These are phyloP conservation scores for Hippoglossus hippoglossus DNA, from an alignment of 2,797 vertebrate species.

Conservation along the genomic window DNA sequence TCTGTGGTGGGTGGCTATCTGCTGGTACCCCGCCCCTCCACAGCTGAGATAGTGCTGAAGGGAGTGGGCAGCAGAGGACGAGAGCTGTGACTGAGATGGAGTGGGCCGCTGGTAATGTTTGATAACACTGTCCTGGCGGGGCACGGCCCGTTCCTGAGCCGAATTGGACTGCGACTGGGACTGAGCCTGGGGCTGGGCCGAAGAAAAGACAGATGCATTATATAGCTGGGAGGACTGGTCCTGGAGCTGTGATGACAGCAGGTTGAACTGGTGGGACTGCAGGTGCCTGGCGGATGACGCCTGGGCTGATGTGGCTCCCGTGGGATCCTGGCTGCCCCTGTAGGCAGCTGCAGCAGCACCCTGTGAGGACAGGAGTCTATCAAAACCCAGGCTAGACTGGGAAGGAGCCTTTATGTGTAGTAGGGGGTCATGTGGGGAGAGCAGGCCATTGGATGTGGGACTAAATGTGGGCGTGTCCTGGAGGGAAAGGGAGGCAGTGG, in stretches of 20 bases:
- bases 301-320: constrained; percentile 82
- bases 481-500: constrained; percentile 90
- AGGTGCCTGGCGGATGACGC: constrained; percentile 89
- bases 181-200: constrained; percentile 83
- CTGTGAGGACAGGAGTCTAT: constrained; percentile 90
- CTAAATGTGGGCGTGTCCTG: constrained; percentile 95
- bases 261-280: constrained; percentile 92
- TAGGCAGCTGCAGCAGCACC: constrained; percentile 85
- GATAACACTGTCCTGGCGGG: constrained; percentile 94
- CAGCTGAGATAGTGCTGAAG: constrained; percentile 97
- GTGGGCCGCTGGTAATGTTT: constrained; percentile 96
- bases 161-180: constrained; percentile 85
- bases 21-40: constrained; percentile 90
- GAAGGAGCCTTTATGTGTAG: constrained; percentile 94
- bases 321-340: constrained; percentile 88
- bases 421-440: constrained; percentile 93
- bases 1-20: constrained; percentile 86
- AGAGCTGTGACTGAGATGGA: constrained; percentile 88
- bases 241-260: constrained; percentile 90
- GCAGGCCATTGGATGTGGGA: constrained; percentile 93
- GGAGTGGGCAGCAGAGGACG: constrained; percentile 90
- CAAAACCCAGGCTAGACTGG: constrained; percentile 92
- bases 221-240: constrained; percentile 93
- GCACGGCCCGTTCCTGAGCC: constrained; percentile 91
- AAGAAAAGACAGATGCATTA: constrained; percentile 92